Evolutionary conservation across 1,140 invertebrate genomes (phyloP).

Genomic region (Caenorhabditis brenneri): DNA sequence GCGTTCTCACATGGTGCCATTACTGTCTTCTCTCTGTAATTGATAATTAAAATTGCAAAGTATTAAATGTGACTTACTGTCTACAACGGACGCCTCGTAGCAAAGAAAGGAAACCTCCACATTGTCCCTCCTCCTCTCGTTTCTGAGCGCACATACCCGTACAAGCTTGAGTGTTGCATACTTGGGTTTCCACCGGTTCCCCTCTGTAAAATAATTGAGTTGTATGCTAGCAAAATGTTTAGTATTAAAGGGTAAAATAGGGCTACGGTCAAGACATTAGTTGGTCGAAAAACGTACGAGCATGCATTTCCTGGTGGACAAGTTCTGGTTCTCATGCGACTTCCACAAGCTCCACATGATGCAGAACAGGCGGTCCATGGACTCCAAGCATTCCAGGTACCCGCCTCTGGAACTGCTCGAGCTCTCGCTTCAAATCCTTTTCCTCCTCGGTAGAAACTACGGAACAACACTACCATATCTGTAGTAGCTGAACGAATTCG

Average conservation of each 20-base stretch:
- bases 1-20: conserved; percentile 64
- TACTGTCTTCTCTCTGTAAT: conserved; percentile 59
- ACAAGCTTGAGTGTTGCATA: conserved; percentile 66
- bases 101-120: conserved; percentile 53
- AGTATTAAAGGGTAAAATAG: too few species aligned
- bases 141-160: conserved; percentile 64
- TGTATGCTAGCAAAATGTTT: neutral
- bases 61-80: conserved; percentile 34
- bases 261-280: too few species aligned
- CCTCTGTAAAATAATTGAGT: conserved; percentile 63
- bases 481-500: conserved; percentile 67
- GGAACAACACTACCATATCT: conserved; percentile 70
- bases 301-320: conserved; percentile 59
- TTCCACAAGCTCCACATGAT: conserved; percentile 67
- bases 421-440: conserved; percentile 69
- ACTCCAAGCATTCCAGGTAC: conserved; percentile 62
- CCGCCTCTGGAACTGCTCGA: conserved; percentile 59
- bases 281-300: conserved; percentile 40
- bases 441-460: conserved; percentile 70
- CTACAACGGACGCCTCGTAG: conserved; percentile 50
- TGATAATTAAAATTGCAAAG: neutral
- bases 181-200: conserved; percentile 63
- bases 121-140: conserved; percentile 41
- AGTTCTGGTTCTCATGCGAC: conserved; percentile 58
- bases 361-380: conserved; percentile 65